phyloP scores from a whole-genome alignment of 2,113 vertebrate species.

The Cynoglossus semilaevis region DNA sequence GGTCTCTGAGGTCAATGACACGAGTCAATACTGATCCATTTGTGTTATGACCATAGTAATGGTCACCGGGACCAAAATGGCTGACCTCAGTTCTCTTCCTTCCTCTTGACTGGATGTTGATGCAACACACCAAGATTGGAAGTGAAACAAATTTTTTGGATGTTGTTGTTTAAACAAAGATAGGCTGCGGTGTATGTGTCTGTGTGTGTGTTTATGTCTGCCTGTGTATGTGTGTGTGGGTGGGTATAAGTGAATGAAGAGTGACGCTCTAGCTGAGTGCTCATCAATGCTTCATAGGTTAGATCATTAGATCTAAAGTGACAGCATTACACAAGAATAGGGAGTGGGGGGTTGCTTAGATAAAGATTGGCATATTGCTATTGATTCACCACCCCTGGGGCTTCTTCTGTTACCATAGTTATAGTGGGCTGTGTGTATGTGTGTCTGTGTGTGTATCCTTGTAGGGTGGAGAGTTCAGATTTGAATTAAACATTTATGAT shows the following conservation, averaged over 20 bases:
- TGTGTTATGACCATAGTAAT: constrained; percentile 50
- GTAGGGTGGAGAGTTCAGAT: constrained; percentile 43
- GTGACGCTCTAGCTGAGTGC: constrained; percentile 60
- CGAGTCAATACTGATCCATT: constrained; percentile 72
- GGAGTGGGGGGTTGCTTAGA: constrained; percentile 69
- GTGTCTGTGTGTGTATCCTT: constrained; percentile 13
- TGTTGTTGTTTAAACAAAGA: constrained; percentile 44
- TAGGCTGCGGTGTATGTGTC: constrained; percentile 16
- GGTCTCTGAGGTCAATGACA: constrained; percentile 72
- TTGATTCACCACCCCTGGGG: constrained; percentile 70
- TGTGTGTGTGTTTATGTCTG: too few species aligned
- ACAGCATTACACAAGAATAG: constrained; percentile 70
- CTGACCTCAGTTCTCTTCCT: constrained; percentile 26
- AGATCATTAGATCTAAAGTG: constrained; percentile 77
- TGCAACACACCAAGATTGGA: constrained; percentile 29
- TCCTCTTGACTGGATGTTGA: constrained; percentile 12
- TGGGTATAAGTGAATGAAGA: constrained; percentile 58
- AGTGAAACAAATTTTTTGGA: constrained; percentile 38
- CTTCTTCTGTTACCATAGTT: constrained; percentile 70
- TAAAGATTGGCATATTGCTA: constrained; percentile 76
- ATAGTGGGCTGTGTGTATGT: constrained; percentile 31
- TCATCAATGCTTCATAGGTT: constrained; percentile 76
- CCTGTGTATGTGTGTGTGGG: constrained; percentile 11
- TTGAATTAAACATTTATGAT: constrained; percentile 38
- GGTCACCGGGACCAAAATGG: constrained; percentile 48